phyloP scores from a whole-genome alignment of 1,140 invertebrate species.

The Atta cephalotes region DNA sequence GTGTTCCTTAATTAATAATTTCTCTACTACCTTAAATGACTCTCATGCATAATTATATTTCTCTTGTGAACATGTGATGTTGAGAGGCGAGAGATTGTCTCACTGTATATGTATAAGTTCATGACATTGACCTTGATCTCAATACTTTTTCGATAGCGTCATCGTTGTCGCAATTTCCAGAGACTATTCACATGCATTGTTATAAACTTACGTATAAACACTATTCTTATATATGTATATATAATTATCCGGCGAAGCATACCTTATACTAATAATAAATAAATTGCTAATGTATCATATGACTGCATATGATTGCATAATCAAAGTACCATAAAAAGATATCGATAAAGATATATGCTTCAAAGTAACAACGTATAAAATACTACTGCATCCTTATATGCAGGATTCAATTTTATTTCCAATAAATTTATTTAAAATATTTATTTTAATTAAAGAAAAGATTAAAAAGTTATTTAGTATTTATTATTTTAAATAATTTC shows the following conservation, averaged over 20 bases:
- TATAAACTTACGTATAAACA: neutral
- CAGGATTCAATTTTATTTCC: too few species aligned
- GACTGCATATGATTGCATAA: neutral
- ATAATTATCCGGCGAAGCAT: too few species aligned
- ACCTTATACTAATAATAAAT: neutral
- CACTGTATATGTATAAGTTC: neutral
- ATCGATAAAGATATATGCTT: neutral
- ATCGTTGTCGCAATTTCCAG: conserved; percentile 14
- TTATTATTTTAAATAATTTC: too few species aligned
- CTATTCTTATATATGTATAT: too few species aligned
- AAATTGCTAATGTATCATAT: neutral
- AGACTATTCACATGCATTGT: neutral
- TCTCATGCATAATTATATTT: neutral
- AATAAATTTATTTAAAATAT: too few species aligned
- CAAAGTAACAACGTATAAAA: neutral
- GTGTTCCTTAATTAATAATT: conserved; percentile 1
- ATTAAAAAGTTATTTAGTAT: too few species aligned
- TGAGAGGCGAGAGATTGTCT: conserved; percentile 6
- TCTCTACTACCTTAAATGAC: neutral
- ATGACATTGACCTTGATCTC: conserved; percentile 38
- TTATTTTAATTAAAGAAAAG: too few species aligned
- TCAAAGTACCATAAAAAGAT: neutral
- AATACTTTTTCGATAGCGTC: conserved; percentile 55
- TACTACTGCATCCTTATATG: neutral
- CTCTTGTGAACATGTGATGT: neutral